These are phyloP conservation scores for Trichoplusia ni DNA, from an alignment of 1,140 invertebrate species.

Conservation along the genomic window DNA sequence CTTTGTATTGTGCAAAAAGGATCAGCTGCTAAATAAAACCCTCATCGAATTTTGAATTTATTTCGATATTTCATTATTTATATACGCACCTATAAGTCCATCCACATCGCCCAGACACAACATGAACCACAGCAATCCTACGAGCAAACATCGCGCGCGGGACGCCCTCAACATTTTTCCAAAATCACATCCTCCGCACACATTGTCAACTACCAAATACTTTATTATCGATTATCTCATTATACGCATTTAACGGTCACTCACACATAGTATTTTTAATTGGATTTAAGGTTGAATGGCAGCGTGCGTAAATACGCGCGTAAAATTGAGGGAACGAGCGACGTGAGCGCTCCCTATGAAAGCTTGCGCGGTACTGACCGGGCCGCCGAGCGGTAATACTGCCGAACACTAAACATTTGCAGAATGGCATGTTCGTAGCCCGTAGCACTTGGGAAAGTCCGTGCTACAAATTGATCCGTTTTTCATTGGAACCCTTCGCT, in stretches of 20 bases:
- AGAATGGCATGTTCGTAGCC: slow-evolving; percentile 43
- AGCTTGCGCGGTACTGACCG: slow-evolving; percentile 58
- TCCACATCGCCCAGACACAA: slow-evolving; percentile 49
- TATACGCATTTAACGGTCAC: slow-evolving; percentile 52
- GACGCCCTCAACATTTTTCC: slow-evolving; percentile 74
- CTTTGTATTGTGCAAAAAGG: no score
- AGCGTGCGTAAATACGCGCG: slow-evolving; percentile 62
- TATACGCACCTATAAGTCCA: slow-evolving; percentile 68
- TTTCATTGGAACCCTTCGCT: slow-evolving; percentile 37
- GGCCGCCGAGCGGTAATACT: background rate
- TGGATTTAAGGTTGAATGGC: slow-evolving; percentile 63
- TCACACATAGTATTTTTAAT: slow-evolving; percentile 61
- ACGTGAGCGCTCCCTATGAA: slow-evolving; percentile 43
- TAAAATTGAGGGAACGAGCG: slow-evolving; percentile 19
- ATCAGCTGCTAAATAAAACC: no score
- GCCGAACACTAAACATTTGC: no score
- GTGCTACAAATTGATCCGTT: slow-evolving; percentile 60
- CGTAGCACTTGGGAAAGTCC: slow-evolving; percentile 63
- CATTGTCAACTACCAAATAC: slow-evolving; percentile 55
- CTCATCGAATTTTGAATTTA: no score
- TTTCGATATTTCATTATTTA: background rate
- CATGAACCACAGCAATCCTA: slow-evolving; percentile 60
- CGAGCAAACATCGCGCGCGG: slow-evolving; percentile 58
- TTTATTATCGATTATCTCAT: slow-evolving; percentile 60
- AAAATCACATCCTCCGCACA: slow-evolving; percentile 65